Conservation (phyloP, 2,888 invertebrate genomes). For the Apeira syringaria region DNA sequence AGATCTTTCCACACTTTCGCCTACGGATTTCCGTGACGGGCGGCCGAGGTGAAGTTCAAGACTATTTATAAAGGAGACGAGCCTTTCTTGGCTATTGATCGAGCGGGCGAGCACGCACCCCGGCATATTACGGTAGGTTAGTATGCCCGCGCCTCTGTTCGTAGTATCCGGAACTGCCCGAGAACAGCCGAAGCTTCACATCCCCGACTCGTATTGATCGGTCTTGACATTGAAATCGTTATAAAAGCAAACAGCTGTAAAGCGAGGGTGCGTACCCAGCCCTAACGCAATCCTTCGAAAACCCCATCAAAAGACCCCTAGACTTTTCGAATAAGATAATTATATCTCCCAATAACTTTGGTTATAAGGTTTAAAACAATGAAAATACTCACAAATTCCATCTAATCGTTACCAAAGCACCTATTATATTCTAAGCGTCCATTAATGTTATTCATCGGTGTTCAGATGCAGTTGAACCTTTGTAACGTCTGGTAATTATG, state of each 20-base stretch:
- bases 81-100: slow-evolving; percentile 79
- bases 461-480: slow-evolving; percentile 59
- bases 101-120: slow-evolving; percentile 70
- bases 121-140: slow-evolving; percentile 80
- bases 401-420: slow-evolving; percentile 23
- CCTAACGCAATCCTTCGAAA: slow-evolving; percentile 56
- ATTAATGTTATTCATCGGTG: slow-evolving; percentile 63
- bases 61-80: slow-evolving; percentile 77
- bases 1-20: slow-evolving; percentile 67
- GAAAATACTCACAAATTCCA: slow-evolving; percentile 32
- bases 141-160: slow-evolving; percentile 68
- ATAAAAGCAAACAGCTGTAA: slow-evolving; percentile 80
- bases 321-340: slow-evolving; percentile 25
- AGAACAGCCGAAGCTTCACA: slow-evolving; percentile 78
- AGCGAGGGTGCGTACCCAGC: slow-evolving; percentile 67
- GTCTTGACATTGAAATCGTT: slow-evolving; percentile 82
- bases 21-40: slow-evolving; percentile 55
- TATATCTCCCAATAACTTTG: no score
- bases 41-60: slow-evolving; percentile 79
- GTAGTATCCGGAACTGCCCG: slow-evolving; percentile 75
- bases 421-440: slow-evolving; percentile 48
- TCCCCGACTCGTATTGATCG: slow-evolving; percentile 80
- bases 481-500: slow-evolving; percentile 73
- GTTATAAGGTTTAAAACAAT: no score
- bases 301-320: slow-evolving; percentile 30